Evolutionary conservation across 2,888 invertebrate genomes (phyloP).

Genomic region (Trimorus sp.): DNA sequence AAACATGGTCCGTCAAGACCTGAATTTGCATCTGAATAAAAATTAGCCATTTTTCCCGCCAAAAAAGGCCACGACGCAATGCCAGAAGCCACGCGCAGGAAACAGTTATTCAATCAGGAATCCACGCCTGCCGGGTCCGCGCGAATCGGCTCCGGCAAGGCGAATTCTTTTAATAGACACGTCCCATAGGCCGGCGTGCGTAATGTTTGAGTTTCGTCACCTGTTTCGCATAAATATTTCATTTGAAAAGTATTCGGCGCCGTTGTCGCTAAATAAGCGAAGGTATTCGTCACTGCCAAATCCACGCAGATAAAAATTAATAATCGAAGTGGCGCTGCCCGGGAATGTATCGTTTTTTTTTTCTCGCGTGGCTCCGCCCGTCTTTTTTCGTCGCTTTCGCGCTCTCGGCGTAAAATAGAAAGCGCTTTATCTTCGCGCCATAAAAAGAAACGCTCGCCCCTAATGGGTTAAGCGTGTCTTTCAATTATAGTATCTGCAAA

Average conservation of each 20-base stretch:
- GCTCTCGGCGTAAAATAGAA: conserved; percentile 44
- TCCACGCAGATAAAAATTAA: conserved; percentile 37
- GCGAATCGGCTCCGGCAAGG: neutral
- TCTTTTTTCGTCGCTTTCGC: too few species aligned
- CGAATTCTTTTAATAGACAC: neutral
- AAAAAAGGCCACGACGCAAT: neutral
- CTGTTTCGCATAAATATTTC: conserved; percentile 16
- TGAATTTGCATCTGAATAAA: too few species aligned
- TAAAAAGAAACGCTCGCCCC: conserved; percentile 37
- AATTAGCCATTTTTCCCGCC: neutral
- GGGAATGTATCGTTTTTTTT: conserved; percentile 40
- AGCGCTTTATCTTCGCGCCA: conserved; percentile 41
- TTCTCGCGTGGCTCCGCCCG: neutral
- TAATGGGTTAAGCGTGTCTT: conserved; percentile 56
- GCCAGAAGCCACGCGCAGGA: neutral
- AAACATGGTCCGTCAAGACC: too few species aligned
- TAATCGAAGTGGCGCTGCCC: conserved; percentile 18
- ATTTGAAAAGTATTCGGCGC: conserved; percentile 8
- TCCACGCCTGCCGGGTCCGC: neutral
- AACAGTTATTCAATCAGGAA: conserved; percentile 15
- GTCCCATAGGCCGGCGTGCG: neutral
- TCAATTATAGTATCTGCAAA: conserved; percentile 53
- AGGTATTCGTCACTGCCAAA: conserved; percentile 15
- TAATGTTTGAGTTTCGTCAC: conserved; percentile 1
- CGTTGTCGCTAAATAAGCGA: neutral